Evolutionary conservation across 1,140 invertebrate species (phyloP).

Genomic region (Zaprionus camerounensis): DNA sequence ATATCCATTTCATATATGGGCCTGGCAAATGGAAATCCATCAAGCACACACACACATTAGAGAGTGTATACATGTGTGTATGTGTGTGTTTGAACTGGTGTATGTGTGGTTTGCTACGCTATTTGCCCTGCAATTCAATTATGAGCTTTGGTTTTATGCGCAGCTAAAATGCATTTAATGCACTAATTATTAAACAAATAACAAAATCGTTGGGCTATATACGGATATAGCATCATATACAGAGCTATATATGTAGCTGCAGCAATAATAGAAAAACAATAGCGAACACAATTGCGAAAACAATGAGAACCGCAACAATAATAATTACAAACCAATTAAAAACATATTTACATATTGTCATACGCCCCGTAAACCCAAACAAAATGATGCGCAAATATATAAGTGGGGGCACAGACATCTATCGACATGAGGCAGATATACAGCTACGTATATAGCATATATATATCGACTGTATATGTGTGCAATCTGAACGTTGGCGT

Average conservation of each 20-base stretch:
- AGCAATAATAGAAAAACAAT: constrained; percentile 31
- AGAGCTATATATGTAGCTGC: constrained; percentile 10
- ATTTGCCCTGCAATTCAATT: constrained; percentile 40
- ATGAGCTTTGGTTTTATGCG: constrained; percentile 30
- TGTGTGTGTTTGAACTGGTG: constrained; percentile 5
- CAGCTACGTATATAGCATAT: not conserved
- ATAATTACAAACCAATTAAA: constrained; percentile 75
- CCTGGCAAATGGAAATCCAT: constrained; percentile 10
- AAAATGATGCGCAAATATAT: constrained; percentile 9
- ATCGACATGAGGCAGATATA: constrained; percentile 9
- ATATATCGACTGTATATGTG: constrained; percentile 8
- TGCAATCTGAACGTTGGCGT: constrained; percentile 5
- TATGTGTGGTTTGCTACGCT: constrained; percentile 5
- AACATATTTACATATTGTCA: constrained; percentile 69
- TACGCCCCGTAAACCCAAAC: constrained; percentile 37
- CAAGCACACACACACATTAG: not conserved
- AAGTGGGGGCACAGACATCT: not conserved
- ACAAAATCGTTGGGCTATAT: constrained; percentile 17
- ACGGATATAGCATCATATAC: not conserved
- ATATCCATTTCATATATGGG: constrained; percentile 5
- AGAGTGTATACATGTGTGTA: not conserved
- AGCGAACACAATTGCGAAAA: constrained; percentile 19
- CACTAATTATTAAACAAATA: constrained; percentile 65
- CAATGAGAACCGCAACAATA: constrained; percentile 60
- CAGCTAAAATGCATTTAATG: constrained; percentile 52